These are phyloP conservation scores for Limnothrissa miodon DNA, from an alignment of 2,113 vertebrate species.

Conservation along the genomic window DNA sequence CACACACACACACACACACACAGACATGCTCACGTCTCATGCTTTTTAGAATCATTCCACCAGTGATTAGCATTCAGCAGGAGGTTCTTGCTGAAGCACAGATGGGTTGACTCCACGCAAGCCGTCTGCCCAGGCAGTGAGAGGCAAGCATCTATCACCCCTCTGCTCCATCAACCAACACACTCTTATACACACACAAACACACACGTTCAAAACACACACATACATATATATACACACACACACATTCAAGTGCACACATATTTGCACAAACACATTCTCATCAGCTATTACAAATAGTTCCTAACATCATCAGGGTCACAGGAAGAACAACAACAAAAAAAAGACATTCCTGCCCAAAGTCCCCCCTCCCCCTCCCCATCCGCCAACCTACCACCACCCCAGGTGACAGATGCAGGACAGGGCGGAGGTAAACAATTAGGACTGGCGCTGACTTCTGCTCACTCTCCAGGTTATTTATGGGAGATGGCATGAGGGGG, in stretches of 20 bases:
- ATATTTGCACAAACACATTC: slow-evolving; percentile 25
- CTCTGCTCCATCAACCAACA: not conserved
- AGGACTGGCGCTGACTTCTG: slow-evolving; percentile 16
- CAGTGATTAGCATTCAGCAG: slow-evolving; percentile 17
- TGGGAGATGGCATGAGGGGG: not conserved
- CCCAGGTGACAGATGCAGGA: slow-evolving; percentile 25
- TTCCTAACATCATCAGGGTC: slow-evolving; percentile 28
- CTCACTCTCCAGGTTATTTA: slow-evolving; percentile 9
- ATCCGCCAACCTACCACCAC: no score
- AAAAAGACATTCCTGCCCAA: not conserved
- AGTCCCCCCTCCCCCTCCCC: no score
- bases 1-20: slow-evolving; percentile 5
- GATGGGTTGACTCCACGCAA: slow-evolving; percentile 15
- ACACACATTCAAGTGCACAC: not conserved
- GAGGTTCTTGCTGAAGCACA: slow-evolving; percentile 26
- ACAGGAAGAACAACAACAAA: slow-evolving; percentile 21
- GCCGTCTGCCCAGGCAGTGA: slow-evolving; percentile 16
- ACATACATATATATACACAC: not conserved
- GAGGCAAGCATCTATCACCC: slow-evolving; percentile 25
- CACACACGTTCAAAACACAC: not conserved
- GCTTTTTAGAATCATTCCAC: not conserved
- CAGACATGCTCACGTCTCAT: not conserved
- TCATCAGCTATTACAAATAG: slow-evolving; percentile 40
- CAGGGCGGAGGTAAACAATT: slow-evolving; percentile 33
- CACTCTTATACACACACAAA: not conserved